Evolutionary conservation across 2,888 invertebrate species (phyloP), one percentile per base, ranked within the genome.

Genomic region (Platypus cylindrus): DNA sequence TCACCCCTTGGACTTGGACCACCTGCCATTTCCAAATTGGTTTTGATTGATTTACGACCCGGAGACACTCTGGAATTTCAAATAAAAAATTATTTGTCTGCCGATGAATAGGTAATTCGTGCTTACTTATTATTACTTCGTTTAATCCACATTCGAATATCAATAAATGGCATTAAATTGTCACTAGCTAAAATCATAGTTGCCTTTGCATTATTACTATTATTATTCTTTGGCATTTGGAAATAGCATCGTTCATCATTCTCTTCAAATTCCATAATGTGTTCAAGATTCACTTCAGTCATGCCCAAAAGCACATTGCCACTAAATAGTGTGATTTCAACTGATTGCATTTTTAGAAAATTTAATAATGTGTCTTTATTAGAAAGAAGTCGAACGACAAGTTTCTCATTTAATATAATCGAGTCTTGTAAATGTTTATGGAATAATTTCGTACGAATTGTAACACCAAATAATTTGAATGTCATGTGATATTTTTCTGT

Each of bases 401-500:
- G 55, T 44, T 53, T 57, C 34, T 62, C 61, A 34, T 62, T 59
- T 18, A 61, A 44, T 0, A 33, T 34, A 12, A 59, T 50, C 3
- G 45, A 46, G 3, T 54, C 51, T 31, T 56, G 55, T 3, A 60
- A 36, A 26, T 56, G 52, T 17, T 52, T 52, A 12, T 49, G 47
- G 22, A 62, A 56, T 1, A 55, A 52, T 41, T 58, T 59, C 1
- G 61, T 58, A 42, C 56, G 58, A 3, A 62, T 53, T 1, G 48
- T 50, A 12, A 60, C 52, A 0, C 59, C 60, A 30, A 62, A 55
- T 9, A 62, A 49, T 30, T 48, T 52, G 24, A 62, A 54, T 0
- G 51, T 45, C 25, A 62, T 45, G 37, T 46, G 56, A 32, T 53
- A 60, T 30, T 53, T 54, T 32, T 53, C 52, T 12, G 47, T 47